Base-by-base conservation (phyloP, 2,797 vertebrate species). In the Dryobates pubescens region DNA sequence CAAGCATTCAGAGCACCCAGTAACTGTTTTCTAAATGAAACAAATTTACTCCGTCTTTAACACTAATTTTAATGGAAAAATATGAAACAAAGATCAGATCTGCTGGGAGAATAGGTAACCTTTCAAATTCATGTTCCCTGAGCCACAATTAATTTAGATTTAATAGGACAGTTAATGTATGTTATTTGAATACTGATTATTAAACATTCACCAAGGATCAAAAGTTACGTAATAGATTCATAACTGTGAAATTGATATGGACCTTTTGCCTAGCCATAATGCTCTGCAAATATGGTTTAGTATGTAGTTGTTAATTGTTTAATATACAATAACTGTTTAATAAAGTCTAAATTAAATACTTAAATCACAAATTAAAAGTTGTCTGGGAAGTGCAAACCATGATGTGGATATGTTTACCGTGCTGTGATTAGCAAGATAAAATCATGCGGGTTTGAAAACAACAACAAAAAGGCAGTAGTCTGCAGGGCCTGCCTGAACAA, bases 81-180 rank as follows among this genome's bases (percentile, higher is more conserved):
- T 86, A 75, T 76, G 92, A 92, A 95, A 95, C 80, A 93, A 95
- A 97, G 96, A 96, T 93, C 93, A 95, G 95, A 94, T 96, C 96
- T 95, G 51, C 90, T 72, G 95, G 92, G 91, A 96, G 97, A 96
- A 96, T 94, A 91, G 83, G 82, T 93, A 97, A 93, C 94, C 80
- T 96, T 97, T 97, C 94, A 97, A 97, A 96, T 96, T 95, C 97
- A 96, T 95, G 91, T 88, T 96, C 94, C 93, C 94, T 89, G 85
- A 97, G 96, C 96, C 88, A 96, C 88, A 96, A 96, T 97, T 97
- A 97, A 97, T 97, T 94, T 96, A 94, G 89, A 96, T 96, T 97
- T 97, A 97, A 95, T 92, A 96, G 93, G 93, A 98, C 92, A 95
- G 91, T 89, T 96, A 88, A 91, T 61, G 88, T 96, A 94, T 97